phyloP scores from a whole-genome alignment of 1,140 invertebrate genomes.

The Drosophila auraria region DNA sequence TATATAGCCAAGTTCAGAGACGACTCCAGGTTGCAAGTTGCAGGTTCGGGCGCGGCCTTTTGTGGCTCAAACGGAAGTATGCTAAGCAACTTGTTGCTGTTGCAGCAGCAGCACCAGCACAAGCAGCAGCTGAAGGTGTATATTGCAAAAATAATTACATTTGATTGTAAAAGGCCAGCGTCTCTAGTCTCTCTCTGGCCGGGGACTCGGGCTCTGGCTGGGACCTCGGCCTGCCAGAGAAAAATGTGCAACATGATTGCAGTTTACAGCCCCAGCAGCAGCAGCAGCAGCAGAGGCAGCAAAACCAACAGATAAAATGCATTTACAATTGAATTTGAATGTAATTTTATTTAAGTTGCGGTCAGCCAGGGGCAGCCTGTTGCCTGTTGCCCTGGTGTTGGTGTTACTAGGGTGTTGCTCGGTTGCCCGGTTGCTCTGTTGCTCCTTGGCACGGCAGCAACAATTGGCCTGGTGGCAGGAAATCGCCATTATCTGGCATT shows the following conservation, averaged over 20 bases:
- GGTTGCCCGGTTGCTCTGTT: slow-evolving; percentile 31
- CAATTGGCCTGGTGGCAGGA: slow-evolving; percentile 81
- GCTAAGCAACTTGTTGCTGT: slow-evolving; percentile 82
- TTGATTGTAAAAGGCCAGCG: slow-evolving; percentile 82
- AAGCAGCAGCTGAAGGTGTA: slow-evolving; percentile 75
- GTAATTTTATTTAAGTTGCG: slow-evolving; percentile 84
- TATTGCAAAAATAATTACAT: slow-evolving; percentile 84
- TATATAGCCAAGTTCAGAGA: slow-evolving; percentile 41
- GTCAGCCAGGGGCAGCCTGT: slow-evolving; percentile 70
- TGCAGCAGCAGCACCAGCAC: slow-evolving; percentile 23
- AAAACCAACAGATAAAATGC: slow-evolving; percentile 84
- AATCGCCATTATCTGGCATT: slow-evolving; percentile 83
- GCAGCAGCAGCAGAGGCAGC: slow-evolving; percentile 29
- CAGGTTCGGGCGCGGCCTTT: slow-evolving; percentile 59
- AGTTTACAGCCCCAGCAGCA: slow-evolving; percentile 72
- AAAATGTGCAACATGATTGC: slow-evolving; percentile 84
- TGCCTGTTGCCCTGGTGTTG: slow-evolving; percentile 30
- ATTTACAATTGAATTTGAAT: slow-evolving; percentile 84
- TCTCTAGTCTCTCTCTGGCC: slow-evolving; percentile 43
- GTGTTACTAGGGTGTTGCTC: slow-evolving; percentile 24
- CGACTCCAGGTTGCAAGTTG: slow-evolving; percentile 28
- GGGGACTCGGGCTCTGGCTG: slow-evolving; percentile 24
- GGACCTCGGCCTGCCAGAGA: slow-evolving; percentile 63
- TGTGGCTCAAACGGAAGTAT: slow-evolving; percentile 81
- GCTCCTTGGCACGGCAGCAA: slow-evolving; percentile 67